Base-by-base conservation (phyloP, 2,113 vertebrate species). In the Microcebus tavaratra region DNA sequence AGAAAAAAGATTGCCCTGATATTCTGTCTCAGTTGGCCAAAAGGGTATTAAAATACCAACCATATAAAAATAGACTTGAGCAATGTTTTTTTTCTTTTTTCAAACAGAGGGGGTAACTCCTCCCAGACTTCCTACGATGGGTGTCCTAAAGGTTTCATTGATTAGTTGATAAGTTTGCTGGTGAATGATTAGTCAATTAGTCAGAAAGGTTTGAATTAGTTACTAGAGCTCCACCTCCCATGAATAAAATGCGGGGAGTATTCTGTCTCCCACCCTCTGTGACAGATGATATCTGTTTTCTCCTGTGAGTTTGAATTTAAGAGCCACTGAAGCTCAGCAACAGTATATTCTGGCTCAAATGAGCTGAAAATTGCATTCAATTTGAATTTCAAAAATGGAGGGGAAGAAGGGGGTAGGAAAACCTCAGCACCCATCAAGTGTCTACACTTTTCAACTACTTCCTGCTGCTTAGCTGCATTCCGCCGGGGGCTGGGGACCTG, bases 311-410 rank as follows among this genome's bases (percentile, higher is more conserved):
- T 98, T 98, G 98, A 99, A 99, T 99, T 99, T 99, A 98, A 99
- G 98, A 99, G 98, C 98, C 98, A 99, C 98, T 99, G 99, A 98
- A 99, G 99, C 99, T 99, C 98, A 98, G 98, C 98, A 98, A 98
- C 98, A 98, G 98, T 99, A 99, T 99, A 99, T 99, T 99, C 99
- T 99, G 98, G 98, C 99, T 99, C 98, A 99, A 99, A 99, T 99
- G 99, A 99, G 98, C 98, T 99, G 99, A 99, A 99, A 99, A 99
- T 99, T 99, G 98, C 98, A 98, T 99, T 99, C 98, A 98, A 99
- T 99, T 99, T 99, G 99, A 99, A 99, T 99, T 99, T 99, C 99
- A 99, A 99, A 99, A 99, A 97, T 97, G 95, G 95, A 98, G 92
- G 97, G 97, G 95, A 97, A 93, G 96, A 89, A 94, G 92, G 86